Evolutionary conservation across 2,888 invertebrate species (phyloP).

Genomic region (Lepidocyrtinus sp.): DNA sequence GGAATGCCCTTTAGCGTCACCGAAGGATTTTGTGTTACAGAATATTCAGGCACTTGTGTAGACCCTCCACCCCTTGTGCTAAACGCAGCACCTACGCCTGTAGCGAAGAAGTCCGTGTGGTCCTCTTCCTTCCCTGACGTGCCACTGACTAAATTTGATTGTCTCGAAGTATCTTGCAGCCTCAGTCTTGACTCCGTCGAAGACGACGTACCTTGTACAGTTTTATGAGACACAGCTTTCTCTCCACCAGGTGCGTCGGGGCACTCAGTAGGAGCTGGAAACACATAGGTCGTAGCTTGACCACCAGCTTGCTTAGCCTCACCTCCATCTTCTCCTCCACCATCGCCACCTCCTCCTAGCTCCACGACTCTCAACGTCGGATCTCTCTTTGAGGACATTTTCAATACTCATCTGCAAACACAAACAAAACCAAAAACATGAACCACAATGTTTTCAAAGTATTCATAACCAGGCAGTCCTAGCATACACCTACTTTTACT

Average conservation of each 20-base stretch:
- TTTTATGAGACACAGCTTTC: conserved; percentile 20
- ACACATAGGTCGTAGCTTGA: conserved; percentile 67
- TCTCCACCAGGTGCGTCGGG: conserved; percentile 44
- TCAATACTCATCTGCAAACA: conserved; percentile 68
- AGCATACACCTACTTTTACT: too few species aligned
- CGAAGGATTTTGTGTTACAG: conserved; percentile 1
- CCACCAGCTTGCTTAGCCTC: background rate
- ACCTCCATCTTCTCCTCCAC: conserved; percentile 25
- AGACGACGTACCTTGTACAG: background rate
- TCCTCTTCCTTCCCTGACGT: conserved; percentile 5
- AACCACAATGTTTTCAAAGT: too few species aligned
- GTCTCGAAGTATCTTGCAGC: background rate
- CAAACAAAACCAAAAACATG: conserved; percentile 31
- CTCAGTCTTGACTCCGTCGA: conserved; percentile 25
- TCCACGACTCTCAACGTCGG: conserved; percentile 58
- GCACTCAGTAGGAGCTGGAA: conserved; percentile 63
- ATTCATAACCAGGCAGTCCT: too few species aligned
- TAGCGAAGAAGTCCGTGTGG: conserved; percentile 6
- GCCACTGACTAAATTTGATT: background rate
- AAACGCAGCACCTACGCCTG: conserved; percentile 42
- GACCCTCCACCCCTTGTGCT: conserved; percentile 28
- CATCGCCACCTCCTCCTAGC: conserved; percentile 44
- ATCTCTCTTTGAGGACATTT: conserved; percentile 67
- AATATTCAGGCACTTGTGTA: conserved; percentile 20
- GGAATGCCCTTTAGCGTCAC: conserved; percentile 52